phyloP scores from a whole-genome alignment of 2,113 vertebrate species.

The Columba janthina region DNA sequence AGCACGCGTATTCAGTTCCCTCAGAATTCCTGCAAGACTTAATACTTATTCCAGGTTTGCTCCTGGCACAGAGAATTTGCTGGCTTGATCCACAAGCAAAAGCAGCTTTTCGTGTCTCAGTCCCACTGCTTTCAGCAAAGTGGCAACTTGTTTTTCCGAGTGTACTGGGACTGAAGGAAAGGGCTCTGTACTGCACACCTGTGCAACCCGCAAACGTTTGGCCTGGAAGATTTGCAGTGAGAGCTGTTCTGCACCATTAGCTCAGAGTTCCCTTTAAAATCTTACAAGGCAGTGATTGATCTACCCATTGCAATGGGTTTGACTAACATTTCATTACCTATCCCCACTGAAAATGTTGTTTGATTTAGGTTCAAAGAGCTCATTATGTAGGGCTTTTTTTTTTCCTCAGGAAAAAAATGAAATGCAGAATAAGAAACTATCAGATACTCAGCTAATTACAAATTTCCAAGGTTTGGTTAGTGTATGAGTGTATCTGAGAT shows the following conservation, averaged over 20 bases:
- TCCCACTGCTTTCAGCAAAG: slow-evolving; percentile 18
- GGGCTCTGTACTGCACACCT: not conserved
- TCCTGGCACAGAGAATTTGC: slow-evolving; percentile 47
- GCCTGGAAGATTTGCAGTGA: not conserved
- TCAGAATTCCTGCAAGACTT: slow-evolving; percentile 41
- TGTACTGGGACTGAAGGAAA: not conserved
- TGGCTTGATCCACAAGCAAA: slow-evolving; percentile 40
- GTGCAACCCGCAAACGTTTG: not conserved
- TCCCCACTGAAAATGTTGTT: slow-evolving; percentile 61
- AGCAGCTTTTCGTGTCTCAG: slow-evolving; percentile 50
- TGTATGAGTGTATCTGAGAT: slow-evolving; percentile 18
- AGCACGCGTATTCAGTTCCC: slow-evolving; percentile 24
- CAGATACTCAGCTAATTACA: slow-evolving; percentile 61
- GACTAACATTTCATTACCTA: slow-evolving; percentile 60
- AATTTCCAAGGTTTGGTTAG: slow-evolving; percentile 39
- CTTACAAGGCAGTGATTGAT: slow-evolving; percentile 49
- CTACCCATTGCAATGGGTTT: slow-evolving; percentile 38
- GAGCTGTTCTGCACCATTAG: not conserved
- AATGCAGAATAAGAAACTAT: slow-evolving; percentile 35
- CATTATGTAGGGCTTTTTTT: slow-evolving; percentile 34
- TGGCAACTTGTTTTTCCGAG: not conserved
- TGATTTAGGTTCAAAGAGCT: slow-evolving; percentile 69
- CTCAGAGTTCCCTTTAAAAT: slow-evolving; percentile 6
- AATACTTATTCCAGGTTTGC: slow-evolving; percentile 58
- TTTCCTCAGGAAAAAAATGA: slow-evolving; percentile 16